Base-by-base conservation (phyloP, 2,113 vertebrate genomes). In the Hystrix cristata region DNA sequence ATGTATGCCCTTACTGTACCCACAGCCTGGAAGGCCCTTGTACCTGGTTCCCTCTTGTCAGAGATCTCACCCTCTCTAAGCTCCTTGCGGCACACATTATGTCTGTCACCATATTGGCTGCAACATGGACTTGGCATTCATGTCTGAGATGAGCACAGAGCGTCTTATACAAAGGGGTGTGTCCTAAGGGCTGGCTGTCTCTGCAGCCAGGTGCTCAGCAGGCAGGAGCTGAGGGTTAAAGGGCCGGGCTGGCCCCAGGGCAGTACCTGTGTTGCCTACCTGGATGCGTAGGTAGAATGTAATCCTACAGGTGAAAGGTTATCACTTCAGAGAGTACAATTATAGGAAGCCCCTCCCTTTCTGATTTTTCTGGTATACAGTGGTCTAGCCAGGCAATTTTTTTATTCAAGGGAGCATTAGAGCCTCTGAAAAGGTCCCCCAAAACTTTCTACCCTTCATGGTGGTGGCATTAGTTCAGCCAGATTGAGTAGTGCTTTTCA, bases 371-470 rank as follows among this genome's bases (percentile, higher is more conserved):
- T 67, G 27, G 55, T 43, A 51, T 93, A 0, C 7, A 3, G 3
- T 43, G n/a, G 69, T 60, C 72, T 82, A 21, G 83, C 46, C 0
- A 23, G 79, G 27, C 72, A 65, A 4, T 59, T 87, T 90, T 55
- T n/a, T 43, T 79, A 38, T 86, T 93, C 65, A 65, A 64, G 86
- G 86, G 53, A 89, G 60, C 23, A 43, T 71, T 64, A 15, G 48
- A 38, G 48, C 74, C 79, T 91, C 67, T 89, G 90, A 60, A 89
- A 93, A 79, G 18, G 27, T 96, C 93, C 62, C 90, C 92, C 62
- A 94, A 96, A 93, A 60, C 83, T 34, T 78, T 59, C 31, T 83
- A 12, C 80, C 72, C 89, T 94, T 72, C 55, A 69, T 67, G 51
- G 0, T 71, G 69, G 82, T 48, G 43, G 72, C 13, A 0, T 59